Percentiles rank a stretch among this genome's conserved stretches.
phyloP scores from a whole-genome alignment of 2,888 invertebrate species.

The Dyspetes luteomarginatus region DNA sequence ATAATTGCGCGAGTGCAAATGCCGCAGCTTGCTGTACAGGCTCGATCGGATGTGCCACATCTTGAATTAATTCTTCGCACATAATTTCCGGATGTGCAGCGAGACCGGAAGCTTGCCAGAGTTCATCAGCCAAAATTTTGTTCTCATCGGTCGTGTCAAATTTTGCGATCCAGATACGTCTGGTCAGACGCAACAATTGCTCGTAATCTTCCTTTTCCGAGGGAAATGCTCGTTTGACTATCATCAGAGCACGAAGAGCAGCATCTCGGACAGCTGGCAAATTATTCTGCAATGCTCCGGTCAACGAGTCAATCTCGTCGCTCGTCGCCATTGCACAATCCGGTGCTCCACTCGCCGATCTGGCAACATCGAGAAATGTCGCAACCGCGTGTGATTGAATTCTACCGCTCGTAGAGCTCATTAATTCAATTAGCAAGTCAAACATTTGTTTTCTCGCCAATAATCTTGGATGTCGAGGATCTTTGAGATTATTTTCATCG shows the following conservation, averaged over 20 bases:
- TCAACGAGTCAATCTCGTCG: conserved; percentile 90
- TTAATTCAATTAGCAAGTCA: conserved; percentile 90
- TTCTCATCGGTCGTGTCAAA: conserved; percentile 92
- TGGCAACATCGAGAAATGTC: conserved; percentile 92
- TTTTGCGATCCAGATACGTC: conserved; percentile 92
- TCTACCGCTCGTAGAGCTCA: conserved; percentile 88
- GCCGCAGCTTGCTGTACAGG: conserved; percentile 94
- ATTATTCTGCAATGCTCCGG: conserved; percentile 89
- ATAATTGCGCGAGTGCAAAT: conserved; percentile 89
- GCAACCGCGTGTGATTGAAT: conserved; percentile 91
- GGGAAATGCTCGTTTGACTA: conserved; percentile 87
- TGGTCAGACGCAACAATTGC: conserved; percentile 86
- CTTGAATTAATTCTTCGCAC: conserved; percentile 86
- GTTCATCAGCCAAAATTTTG: conserved; percentile 86
- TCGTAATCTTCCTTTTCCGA: conserved; percentile 85
- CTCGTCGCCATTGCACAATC: conserved; percentile 86
- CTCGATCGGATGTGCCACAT: conserved; percentile 92
- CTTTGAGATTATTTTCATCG: conserved; percentile 82
- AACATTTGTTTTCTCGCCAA: conserved; percentile 94
- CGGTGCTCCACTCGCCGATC: conserved; percentile 88
- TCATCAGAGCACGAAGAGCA: conserved; percentile 89
- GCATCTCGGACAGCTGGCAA: conserved; percentile 90
- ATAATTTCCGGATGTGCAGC: conserved; percentile 84
- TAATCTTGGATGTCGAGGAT: conserved; percentile 89
- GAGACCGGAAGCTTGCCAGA: conserved; percentile 87